Conservation (phyloP, 30 jellyfish, hydroid and myxozoan genomes). For the Aurelia aurita complex sp. Pacific region DNA sequence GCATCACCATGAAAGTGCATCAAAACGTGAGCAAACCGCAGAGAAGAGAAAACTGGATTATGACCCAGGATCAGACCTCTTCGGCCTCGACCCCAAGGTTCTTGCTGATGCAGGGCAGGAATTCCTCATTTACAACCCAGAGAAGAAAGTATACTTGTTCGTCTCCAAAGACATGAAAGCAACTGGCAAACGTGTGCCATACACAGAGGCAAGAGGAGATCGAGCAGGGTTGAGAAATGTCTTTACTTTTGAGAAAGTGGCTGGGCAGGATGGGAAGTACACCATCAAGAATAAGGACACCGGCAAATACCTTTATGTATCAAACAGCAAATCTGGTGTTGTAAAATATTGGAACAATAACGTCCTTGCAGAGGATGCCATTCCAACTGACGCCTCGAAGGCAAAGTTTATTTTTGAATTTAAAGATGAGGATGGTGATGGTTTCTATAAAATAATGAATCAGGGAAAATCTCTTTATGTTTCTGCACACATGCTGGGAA, state of each 20-base stretch:
- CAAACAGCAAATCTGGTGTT: slow-evolving; percentile 41
- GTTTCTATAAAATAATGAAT: slow-evolving; percentile 24
- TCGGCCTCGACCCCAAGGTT: slow-evolving; percentile 28
- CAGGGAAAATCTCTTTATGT: slow-evolving; percentile 24
- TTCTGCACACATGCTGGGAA: slow-evolving; percentile 11
- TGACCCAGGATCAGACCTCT: slow-evolving; percentile 15
- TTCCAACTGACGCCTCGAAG: not conserved
- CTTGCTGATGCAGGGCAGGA: slow-evolving; percentile 39
- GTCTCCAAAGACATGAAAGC: slow-evolving; percentile 38
- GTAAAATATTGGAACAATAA: slow-evolving; percentile 19
- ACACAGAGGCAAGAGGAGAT: slow-evolving; percentile 35
- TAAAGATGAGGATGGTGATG: slow-evolving; percentile 48
- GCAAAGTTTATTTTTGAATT: slow-evolving; percentile 17
- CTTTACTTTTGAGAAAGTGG: slow-evolving; percentile 7
- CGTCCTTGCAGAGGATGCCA: slow-evolving; percentile 17
- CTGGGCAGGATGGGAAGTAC: slow-evolving; percentile 7
- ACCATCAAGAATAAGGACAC: slow-evolving; percentile 19
- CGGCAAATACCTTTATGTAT: slow-evolving; percentile 14
- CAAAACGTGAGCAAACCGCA: not conserved
- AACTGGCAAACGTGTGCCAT: slow-evolving; percentile 22
- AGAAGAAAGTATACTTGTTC: not conserved
- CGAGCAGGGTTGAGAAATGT: slow-evolving; percentile 36
- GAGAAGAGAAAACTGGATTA: slow-evolving; percentile 15
- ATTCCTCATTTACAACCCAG: slow-evolving; percentile 38
- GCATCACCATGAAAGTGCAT: not conserved